Conservation (phyloP, 2,797 vertebrate species). For the Delichon dasypus region DNA sequence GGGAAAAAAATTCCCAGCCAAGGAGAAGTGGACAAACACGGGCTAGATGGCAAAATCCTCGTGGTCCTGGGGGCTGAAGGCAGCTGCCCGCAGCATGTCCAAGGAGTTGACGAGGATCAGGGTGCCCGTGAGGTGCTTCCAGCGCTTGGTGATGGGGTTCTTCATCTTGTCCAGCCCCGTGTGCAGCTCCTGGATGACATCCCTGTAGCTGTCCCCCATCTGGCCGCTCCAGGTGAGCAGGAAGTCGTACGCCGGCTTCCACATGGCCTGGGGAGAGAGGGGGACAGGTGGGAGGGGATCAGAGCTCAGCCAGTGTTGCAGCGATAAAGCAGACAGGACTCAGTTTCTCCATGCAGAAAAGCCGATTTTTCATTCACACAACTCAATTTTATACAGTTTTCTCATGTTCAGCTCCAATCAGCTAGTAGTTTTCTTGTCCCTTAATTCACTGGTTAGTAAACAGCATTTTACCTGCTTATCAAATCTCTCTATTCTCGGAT, state of each 20-base stretch:
- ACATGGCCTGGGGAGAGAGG: constrained; percentile 85
- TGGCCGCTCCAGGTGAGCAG: constrained; percentile 94
- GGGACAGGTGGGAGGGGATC: background rate
- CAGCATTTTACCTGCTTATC: background rate
- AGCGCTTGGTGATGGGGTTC: constrained; percentile 93
- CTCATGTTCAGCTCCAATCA: background rate
- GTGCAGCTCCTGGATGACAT: constrained; percentile 96
- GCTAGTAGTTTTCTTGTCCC: background rate
- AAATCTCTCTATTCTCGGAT: background rate
- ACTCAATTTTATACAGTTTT: background rate
- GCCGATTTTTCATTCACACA: background rate
- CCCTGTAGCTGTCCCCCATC: constrained; percentile 94
- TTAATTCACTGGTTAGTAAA: background rate
- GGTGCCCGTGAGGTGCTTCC: constrained; percentile 95
- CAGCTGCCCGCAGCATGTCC: constrained; percentile 86
- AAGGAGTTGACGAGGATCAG: constrained; percentile 93
- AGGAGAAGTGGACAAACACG: background rate
- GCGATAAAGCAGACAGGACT: background rate
- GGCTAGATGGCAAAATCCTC: constrained; percentile 88
- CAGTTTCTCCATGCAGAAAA: background rate
- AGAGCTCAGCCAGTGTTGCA: background rate
- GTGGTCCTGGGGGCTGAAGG: constrained; percentile 87
- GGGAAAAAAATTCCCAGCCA: background rate
- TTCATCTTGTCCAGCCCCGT: constrained; percentile 93
- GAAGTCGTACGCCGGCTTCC: constrained; percentile 97